phyloP scores from a whole-genome alignment of 2,797 vertebrate genomes.

The Pyrrhura leucotis region DNA sequence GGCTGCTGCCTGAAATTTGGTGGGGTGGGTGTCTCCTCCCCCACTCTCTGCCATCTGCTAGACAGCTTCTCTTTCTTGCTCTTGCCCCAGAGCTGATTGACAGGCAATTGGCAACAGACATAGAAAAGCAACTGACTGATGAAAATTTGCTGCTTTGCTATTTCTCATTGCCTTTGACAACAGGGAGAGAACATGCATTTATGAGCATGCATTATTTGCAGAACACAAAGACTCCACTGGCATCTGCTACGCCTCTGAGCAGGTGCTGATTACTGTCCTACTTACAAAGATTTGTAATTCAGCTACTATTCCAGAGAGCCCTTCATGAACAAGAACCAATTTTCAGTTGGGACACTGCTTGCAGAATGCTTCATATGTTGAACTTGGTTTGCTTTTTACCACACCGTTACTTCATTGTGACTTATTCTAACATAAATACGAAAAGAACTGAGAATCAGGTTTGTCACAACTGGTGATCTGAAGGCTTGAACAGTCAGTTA shows the following conservation, averaged over 20 bases:
- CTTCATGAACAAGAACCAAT: conserved; percentile 3
- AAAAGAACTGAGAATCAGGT: neutral
- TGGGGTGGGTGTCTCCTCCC: neutral
- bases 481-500: neutral
- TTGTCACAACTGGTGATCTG: neutral
- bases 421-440: neutral
- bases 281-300: conserved; percentile 2
- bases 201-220: neutral
- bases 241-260: neutral
- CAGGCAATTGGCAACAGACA: neutral
- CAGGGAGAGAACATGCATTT: neutral
- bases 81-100: neutral
- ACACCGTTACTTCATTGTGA: neutral
- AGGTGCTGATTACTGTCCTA: neutral
- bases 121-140: neutral
- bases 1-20: neutral
- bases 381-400: neutral
- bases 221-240: neutral
- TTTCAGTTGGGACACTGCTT: neutral
- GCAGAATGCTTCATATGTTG: neutral
- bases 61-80: neutral
- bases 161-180: neutral
- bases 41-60: neutral
- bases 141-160: neutral
- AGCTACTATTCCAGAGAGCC: neutral